phyloP scores from a whole-genome alignment of 2,888 invertebrate genomes.

The Eurois occulta region DNA sequence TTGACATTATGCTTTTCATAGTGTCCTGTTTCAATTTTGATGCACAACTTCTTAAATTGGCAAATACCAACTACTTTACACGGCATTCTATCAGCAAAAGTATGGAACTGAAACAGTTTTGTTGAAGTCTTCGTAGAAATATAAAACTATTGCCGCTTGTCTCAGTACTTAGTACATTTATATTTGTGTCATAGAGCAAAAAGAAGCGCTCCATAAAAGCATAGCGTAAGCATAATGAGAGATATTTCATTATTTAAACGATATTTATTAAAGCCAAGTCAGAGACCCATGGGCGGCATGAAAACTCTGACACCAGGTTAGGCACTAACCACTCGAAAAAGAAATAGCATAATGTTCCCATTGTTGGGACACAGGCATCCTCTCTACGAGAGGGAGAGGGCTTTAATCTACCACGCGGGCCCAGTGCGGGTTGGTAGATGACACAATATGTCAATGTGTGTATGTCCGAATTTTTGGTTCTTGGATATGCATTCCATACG shows the following conservation, averaged over 20 bases:
- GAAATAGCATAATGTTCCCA: no score
- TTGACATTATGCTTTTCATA: background rate
- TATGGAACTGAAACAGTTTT: background rate
- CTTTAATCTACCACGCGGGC: background rate
- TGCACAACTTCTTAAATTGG: background rate
- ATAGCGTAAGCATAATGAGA: no score
- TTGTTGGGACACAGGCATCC: background rate
- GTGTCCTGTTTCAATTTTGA: background rate
- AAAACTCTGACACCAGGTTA: no score
- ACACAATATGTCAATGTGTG: background rate
- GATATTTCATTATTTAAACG: no score
- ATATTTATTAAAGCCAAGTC: no score
- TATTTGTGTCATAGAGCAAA: background rate
- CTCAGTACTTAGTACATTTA: background rate
- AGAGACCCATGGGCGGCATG: no score
- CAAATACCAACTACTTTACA: background rate
- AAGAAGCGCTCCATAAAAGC: no score
- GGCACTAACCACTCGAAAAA: no score
- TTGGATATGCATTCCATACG: background rate
- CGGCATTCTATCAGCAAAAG: background rate
- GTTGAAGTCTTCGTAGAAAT: background rate
- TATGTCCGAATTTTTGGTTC: background rate
- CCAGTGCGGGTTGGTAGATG: background rate
- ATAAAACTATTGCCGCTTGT: no score
- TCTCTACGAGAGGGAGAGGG: background rate